phyloP scores from a whole-genome alignment of 2,888 invertebrate species.

The Lepeophtheirus nordmannii region DNA sequence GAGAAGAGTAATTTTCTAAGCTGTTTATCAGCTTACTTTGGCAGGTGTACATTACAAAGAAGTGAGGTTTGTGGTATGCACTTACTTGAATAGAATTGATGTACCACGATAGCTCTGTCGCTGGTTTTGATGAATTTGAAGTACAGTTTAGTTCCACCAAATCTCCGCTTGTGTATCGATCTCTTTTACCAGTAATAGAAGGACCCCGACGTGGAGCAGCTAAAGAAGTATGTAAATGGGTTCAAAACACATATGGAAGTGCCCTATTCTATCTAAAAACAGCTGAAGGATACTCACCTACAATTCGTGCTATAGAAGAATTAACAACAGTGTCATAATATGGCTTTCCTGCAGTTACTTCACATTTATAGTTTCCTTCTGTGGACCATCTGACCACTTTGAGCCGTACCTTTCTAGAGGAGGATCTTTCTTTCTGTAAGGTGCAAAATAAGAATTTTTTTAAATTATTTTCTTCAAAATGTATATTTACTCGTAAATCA shows the following conservation, averaged over 20 bases:
- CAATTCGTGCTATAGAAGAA: neutral
- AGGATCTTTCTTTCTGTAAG: neutral
- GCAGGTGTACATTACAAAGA: too few relatives aligned
- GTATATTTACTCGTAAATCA: too few relatives aligned
- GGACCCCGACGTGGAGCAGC: constrained; percentile 12
- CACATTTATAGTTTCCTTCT: neutral
- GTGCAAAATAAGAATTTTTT: too few relatives aligned
- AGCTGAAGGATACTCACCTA: neutral
- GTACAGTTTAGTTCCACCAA: constrained; percentile 19
- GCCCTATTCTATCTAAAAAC: too few relatives aligned
- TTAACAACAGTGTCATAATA: neutral
- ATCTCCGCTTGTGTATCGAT: constrained; percentile 4
- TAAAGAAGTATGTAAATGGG: neutral
- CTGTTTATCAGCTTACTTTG: too few relatives aligned
- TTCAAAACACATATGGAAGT: too few relatives aligned
- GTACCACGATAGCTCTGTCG: constrained; percentile 18
- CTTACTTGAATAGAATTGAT: constrained; percentile 18
- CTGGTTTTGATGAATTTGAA: constrained; percentile 18
- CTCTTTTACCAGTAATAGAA: neutral
- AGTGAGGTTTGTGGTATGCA: too few relatives aligned
- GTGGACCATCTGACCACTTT: neutral
- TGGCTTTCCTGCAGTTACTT: constrained; percentile 5
- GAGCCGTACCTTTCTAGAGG: neutral
- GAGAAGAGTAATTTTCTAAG: too few relatives aligned
- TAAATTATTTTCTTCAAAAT: too few relatives aligned